A percentile compares a stretch with the other conserved stretches of the same genome.
Evolutionary conservation across 2,113 vertebrate species (phyloP).

Genomic region (Sorex araneus): DNA sequence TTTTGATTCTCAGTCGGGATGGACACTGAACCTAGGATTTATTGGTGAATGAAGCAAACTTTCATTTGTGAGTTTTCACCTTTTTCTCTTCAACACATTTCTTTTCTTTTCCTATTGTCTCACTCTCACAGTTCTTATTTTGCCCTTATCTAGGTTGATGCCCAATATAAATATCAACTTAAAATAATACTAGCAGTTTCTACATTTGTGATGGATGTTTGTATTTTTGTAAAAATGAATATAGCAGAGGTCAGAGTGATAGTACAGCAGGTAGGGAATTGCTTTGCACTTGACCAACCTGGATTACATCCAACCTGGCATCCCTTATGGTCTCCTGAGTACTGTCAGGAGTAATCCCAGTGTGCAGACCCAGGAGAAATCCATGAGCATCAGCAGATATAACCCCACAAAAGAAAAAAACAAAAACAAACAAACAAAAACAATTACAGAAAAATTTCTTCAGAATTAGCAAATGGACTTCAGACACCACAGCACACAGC

Average conservation of each 20-base stretch:
- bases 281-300: too few species aligned
- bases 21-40: background rate
- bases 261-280: too few species aligned
- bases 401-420: too few species aligned
- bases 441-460: background rate
- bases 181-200: constrained; percentile 1
- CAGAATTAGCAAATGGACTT: background rate
- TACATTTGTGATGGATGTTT: background rate
- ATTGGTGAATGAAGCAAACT: background rate
- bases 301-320: too few species aligned
- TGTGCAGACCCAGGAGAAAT: too few species aligned
- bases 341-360: too few species aligned
- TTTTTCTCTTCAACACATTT: background rate
- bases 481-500: background rate
- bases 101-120: background rate
- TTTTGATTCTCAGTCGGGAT: background rate
- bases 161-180: background rate
- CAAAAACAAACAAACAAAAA: too few species aligned
- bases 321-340: too few species aligned
- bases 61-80: background rate
- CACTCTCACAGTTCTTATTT: background rate
- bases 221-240: background rate
- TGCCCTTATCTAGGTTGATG: background rate
- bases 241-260: too few species aligned
- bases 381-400: too few species aligned